These are phyloP conservation scores for Leptatherina wallacei DNA, from an alignment of 2,797 vertebrate species.

Conservation along the genomic window DNA sequence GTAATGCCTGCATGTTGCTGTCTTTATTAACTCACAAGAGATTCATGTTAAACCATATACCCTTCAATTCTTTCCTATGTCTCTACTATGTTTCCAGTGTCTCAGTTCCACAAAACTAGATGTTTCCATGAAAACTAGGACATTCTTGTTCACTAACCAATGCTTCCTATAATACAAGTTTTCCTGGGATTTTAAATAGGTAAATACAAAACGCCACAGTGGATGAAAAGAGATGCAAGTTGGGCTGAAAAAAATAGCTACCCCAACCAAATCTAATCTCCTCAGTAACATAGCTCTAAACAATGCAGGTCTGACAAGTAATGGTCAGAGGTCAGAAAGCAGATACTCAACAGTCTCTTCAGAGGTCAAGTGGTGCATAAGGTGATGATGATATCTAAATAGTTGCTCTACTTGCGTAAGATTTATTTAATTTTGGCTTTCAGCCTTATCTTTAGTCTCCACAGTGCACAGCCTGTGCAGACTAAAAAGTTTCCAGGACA, in stretches of 20 bases:
- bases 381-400: conserved; percentile 49
- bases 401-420: conserved; percentile 30
- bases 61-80: conserved; percentile 37
- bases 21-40: conserved; percentile 59
- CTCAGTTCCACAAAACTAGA: conserved; percentile 44
- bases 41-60: conserved; percentile 75
- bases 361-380: conserved; percentile 56
- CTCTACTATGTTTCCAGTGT: conserved; percentile 34
- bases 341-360: conserved; percentile 36
- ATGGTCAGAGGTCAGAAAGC: conserved; percentile 64
- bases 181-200: conserved; percentile 35
- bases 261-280: conserved; percentile 56
- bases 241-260: conserved; percentile 23
- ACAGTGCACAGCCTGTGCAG: conserved; percentile 3
- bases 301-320: conserved; percentile 53
- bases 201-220: conserved; percentile 29
- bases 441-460: conserved; percentile 5
- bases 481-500: conserved; percentile 34
- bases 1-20: conserved; percentile 56
- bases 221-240: conserved; percentile 14
- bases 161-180: conserved; percentile 38
- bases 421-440: conserved; percentile 44
- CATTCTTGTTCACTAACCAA: conserved; percentile 65
- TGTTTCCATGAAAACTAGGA: conserved; percentile 67
- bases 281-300: conserved; percentile 39